Base-by-base conservation (phyloP, 2,113 vertebrate genomes). In the Collichthys lucidus region DNA sequence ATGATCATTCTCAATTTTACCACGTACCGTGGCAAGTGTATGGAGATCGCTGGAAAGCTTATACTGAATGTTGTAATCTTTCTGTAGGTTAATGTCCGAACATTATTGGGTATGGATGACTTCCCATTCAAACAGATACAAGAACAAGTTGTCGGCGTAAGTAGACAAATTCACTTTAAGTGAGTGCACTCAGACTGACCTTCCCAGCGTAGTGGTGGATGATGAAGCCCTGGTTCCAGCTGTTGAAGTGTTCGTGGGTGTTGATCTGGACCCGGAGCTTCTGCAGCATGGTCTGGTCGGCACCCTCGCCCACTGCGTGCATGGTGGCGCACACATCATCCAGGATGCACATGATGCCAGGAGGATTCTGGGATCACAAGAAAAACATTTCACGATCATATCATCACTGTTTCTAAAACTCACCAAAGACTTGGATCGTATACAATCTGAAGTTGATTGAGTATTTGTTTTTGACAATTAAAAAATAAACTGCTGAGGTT, bases 191-290 rank as follows among this genome's bases (percentile, higher is more conserved):
- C 8, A 20, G 42, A 70, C 86, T 55, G 88, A 99, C 98, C 97
- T 99, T 99, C 61, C 98, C 98, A 11, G 98, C 98, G 0, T 99
- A 99, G 90, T 99, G 98, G 92, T 99, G 98, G 63, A 99, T 97
- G 84, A 99, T 99, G 92, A 99, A 99, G 66, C 98, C 98, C 83
- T 99, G 98, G 91, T 99, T 99, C 98, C 98, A 99, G 96, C 98
- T 99, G 95, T 99, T 99, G 95, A 99, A 99, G 91, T 99, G 98
- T 59, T 99, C 98, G 0, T 99, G 98, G n/a, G 94, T 97, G 88
- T 97, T 97, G 82, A 98, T 98, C 91, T 96, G 96, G 94, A 98
- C 96, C 84, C 98, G 91, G 46, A 99, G 97, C 65, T 99, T 99
- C 93, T 99, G 98, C 40, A 99, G 96, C 94, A 99, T 95, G 0